Evolutionary conservation across 2,113 vertebrate species (phyloP).

Genomic region (Erinaceus europaeus): DNA sequence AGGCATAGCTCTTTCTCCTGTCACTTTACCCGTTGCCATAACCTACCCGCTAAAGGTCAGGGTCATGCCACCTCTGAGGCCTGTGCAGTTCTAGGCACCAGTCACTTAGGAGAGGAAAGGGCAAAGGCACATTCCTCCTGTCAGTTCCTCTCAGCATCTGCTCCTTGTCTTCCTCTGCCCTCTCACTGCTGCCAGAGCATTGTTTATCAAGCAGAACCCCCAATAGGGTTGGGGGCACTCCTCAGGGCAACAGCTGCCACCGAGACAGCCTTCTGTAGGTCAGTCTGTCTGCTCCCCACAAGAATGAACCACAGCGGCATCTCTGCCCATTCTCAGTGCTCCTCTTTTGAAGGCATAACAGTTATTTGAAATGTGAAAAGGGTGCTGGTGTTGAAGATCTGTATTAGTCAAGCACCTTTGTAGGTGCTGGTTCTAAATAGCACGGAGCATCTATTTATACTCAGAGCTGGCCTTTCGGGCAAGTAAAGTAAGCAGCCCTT

Average conservation of each 20-base stretch:
- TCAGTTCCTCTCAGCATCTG: background rate
- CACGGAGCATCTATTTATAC: background rate
- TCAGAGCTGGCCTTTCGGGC: background rate
- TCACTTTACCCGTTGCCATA: background rate
- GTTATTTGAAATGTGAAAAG: background rate
- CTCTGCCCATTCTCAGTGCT: background rate
- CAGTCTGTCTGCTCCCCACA: background rate
- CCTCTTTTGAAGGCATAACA: background rate
- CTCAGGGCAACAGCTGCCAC: background rate
- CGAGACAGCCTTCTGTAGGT: background rate
- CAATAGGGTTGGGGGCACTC: background rate
- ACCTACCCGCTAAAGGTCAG: background rate
- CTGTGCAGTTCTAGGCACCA: slow-evolving; percentile 15
- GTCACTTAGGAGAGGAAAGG: slow-evolving; percentile 22
- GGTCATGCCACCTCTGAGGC: background rate
- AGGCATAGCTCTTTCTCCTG: background rate
- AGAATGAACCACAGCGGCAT: background rate
- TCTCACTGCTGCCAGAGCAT: background rate
- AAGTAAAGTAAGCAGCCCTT: too few relatives aligned
- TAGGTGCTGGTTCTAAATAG: background rate
- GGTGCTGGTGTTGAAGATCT: background rate
- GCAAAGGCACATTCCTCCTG: background rate
- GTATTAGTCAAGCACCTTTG: background rate
- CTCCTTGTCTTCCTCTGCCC: background rate
- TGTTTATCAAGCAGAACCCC: background rate